Percentiles rank a stretch among this genome's conserved stretches.
Evolutionary conservation across 2,888 invertebrate species (phyloP).

Genomic region (Drosophila colorata): DNA sequence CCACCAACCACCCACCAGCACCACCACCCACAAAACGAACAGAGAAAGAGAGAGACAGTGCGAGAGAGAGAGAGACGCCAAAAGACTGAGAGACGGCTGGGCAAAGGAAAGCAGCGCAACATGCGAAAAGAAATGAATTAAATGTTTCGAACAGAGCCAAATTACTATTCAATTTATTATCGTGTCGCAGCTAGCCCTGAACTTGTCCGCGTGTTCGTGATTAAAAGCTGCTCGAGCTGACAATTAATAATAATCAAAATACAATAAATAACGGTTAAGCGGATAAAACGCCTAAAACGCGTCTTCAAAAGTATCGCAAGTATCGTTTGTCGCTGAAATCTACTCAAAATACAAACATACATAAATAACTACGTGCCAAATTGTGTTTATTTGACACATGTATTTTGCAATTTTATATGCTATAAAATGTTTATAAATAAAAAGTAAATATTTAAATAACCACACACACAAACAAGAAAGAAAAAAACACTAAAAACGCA

Average conservation of each 20-base stretch:
- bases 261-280: constrained; percentile 1
- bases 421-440: constrained; percentile 77
- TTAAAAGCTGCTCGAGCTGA: constrained; percentile 34
- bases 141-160: constrained; percentile 38
- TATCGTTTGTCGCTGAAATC: neutral
- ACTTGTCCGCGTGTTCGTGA: constrained; percentile 56
- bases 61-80: constrained; percentile 20
- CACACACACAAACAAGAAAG: constrained; percentile 22
- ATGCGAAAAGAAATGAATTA: constrained; percentile 34
- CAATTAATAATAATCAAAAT: neutral
- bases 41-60: neutral
- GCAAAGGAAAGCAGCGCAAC: constrained; percentile 9
- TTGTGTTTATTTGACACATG: constrained; percentile 61
- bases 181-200: constrained; percentile 52
- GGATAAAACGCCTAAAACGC: constrained; percentile 41
- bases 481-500: constrained; percentile 4
- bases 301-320: constrained; percentile 23
- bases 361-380: constrained; percentile 37
- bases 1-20: constrained; percentile 9
- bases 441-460: constrained; percentile 69
- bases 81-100: constrained; percentile 20
- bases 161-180: constrained; percentile 68
- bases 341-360: constrained; percentile 10
- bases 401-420: constrained; percentile 63
- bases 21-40: constrained; percentile 19